Percentiles rank a stretch among this genome's conserved stretches.
Conservation (phyloP, 2,888 invertebrate species). For the Caenorhabditis afra region DNA sequence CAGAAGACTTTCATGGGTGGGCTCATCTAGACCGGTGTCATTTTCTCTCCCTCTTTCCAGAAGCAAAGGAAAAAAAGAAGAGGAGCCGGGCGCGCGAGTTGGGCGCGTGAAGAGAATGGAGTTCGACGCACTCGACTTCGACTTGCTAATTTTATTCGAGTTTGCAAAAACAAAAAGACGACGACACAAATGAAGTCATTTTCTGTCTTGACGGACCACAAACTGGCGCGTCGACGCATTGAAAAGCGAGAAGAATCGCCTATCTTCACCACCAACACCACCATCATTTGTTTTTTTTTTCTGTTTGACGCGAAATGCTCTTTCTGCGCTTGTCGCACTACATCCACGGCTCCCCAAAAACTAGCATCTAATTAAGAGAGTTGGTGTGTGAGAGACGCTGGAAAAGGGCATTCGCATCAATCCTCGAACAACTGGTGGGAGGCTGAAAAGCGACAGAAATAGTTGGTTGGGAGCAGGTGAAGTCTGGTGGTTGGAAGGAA, state of each 20-base stretch:
- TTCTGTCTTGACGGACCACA: constrained; percentile 53
- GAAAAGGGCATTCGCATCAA: constrained; percentile 3
- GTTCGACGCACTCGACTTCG: constrained; percentile 49
- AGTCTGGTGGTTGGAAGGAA: too few relatives aligned
- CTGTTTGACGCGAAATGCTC: constrained; percentile 9
- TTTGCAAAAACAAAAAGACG: constrained; percentile 46
- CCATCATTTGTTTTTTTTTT: constrained; percentile 43
- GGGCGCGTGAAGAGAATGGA: constrained; percentile 32
- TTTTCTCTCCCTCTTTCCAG: too few relatives aligned
- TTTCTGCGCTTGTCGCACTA: background rate
- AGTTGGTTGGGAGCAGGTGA: background rate
- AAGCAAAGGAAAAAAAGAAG: constrained; percentile 12
- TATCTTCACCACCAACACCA: constrained; percentile 28
- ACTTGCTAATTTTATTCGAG: constrained; percentile 57
- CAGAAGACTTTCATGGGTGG: too few relatives aligned
- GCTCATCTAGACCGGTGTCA: background rate
- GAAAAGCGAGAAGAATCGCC: constrained; percentile 32
- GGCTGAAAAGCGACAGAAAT: background rate
- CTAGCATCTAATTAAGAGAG: constrained; percentile 37
- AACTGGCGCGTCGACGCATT: constrained; percentile 33
- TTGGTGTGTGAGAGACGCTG: background rate
- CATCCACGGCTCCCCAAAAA: constrained; percentile 14
- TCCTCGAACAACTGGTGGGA: background rate
- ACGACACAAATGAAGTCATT: constrained; percentile 55
- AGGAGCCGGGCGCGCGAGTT: background rate